Evolutionary conservation across 1,140 invertebrate genomes (phyloP).

Genomic region (Heliconius eleuchia): DNA sequence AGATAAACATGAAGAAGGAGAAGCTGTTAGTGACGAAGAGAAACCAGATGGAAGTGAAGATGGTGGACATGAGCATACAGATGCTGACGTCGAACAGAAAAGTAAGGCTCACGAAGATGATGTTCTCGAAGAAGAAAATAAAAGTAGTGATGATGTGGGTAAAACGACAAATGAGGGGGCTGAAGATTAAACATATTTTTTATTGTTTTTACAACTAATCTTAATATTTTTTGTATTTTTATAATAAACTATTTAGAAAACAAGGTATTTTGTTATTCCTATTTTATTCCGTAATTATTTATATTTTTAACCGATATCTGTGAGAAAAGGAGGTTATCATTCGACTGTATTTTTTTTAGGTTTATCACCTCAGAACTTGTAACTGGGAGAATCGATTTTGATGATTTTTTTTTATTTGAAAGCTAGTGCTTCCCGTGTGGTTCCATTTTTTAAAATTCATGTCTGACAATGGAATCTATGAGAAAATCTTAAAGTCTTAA

Average conservation of each 20-base stretch:
- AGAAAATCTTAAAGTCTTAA: too few relatives aligned
- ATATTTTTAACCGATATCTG: too few relatives aligned
- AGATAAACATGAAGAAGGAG: slow-evolving; percentile 46
- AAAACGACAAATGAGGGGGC: background rate
- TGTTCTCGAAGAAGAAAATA: slow-evolving; percentile 33
- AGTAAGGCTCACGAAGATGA: slow-evolving; percentile 36
- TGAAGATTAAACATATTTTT: background rate
- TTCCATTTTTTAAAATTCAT: too few relatives aligned
- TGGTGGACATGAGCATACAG: slow-evolving; percentile 20
- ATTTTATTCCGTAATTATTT: background rate
- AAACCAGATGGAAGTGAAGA: slow-evolving; percentile 31
- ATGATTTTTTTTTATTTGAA: too few relatives aligned
- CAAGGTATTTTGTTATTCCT: background rate
- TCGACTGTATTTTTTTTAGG: too few relatives aligned
- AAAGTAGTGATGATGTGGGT: background rate
- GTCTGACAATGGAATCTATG: too few relatives aligned
- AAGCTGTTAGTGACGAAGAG: slow-evolving; percentile 35
- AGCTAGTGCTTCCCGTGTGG: too few relatives aligned
- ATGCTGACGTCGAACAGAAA: slow-evolving; percentile 34
- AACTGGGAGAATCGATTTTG: too few relatives aligned
- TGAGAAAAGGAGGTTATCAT: too few relatives aligned
- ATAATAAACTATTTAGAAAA: background rate
- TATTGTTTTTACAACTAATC: background rate
- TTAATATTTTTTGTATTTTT: background rate
- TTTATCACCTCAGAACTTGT: too few relatives aligned